Conservation (phyloP, 2,113 vertebrate species). For the Planiliza haematocheilus region DNA sequence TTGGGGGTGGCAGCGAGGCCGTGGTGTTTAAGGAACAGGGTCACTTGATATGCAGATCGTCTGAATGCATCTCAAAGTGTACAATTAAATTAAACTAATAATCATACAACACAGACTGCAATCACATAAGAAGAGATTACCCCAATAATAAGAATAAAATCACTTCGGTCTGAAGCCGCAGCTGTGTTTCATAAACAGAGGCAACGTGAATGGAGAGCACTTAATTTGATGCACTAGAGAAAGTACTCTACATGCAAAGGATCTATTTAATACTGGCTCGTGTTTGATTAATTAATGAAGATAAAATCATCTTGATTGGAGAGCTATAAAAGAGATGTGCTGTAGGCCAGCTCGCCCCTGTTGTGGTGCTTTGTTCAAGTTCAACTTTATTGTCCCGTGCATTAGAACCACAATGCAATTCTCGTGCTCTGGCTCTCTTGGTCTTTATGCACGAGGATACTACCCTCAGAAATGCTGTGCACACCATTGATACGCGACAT, state of each 20-base stretch:
- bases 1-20: too few species aligned
- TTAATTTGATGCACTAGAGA: slow-evolving; percentile 30
- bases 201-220: slow-evolving; percentile 7
- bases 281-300: slow-evolving; percentile 29
- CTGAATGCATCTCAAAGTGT: background rate
- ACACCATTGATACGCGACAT: too few species aligned
- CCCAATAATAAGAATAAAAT: slow-evolving; percentile 18
- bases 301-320: background rate
- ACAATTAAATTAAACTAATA: slow-evolving; percentile 7
- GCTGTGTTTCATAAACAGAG: slow-evolving; percentile 30
- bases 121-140: slow-evolving; percentile 33
- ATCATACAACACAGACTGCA: slow-evolving; percentile 3
- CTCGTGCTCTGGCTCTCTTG: too few species aligned
- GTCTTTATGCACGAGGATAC: too few species aligned
- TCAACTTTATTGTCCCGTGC: background rate
- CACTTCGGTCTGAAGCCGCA: slow-evolving; percentile 20
- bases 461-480: too few species aligned
- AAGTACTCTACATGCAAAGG: slow-evolving; percentile 33
- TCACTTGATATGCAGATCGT: background rate
- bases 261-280: slow-evolving; percentile 19
- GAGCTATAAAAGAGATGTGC: slow-evolving; percentile 6
- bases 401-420: too few species aligned
- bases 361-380: background rate
- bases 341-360: background rate
- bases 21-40: background rate